Base-by-base conservation (phyloP, 2,888 invertebrate species). In the Ferrisia virgata region DNA sequence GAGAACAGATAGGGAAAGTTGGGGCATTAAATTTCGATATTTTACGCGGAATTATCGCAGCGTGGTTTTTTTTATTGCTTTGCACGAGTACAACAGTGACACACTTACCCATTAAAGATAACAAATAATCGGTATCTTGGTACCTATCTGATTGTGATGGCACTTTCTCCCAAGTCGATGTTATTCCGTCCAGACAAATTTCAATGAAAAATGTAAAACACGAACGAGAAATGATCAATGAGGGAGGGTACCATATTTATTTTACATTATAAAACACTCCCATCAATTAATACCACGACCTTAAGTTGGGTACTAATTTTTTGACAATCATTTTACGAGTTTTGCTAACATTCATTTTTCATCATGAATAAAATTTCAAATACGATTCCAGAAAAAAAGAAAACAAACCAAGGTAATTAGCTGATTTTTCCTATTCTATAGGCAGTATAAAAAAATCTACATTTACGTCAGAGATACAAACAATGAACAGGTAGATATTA, bases 21-120 rank as follows among this genome's bases (percentile, higher is more conserved):
- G 25, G 11, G 1, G 28, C 64, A 64, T 31, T 28, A 64, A 31
- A 36, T 76, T 76, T 76, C 36, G 36, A 76, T 76, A 18, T 36
- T 76, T 76, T 36, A 53, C 72, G 11, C 2, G 25, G 72, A 76
- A 76, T 36, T 36, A 76, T 76, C 36, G 1, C 36, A 22, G 72
- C 72, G 72, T 72, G 72, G 18, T 53, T 53, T 76, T 36, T 76
- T 76, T n/a, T n/a, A n/a, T n/a, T n/a, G n/a, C n/a, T n/a, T 76
- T 76, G 72, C 53, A 22, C 53, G 11, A 76, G 36, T 64, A 31
- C 28, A n/a, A n/a, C n/a, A 36, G 28, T 76, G 72, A 76, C 72
- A 76, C 36, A 76, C 72, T 76, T 76, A 76, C 72, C 72, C 36
- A 76, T 28, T 9, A 76, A n/a, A 76, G 72, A 76, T 76, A 76